These are phyloP conservation scores for Stramonita haemastoma DNA, from an alignment of 2,888 invertebrate species.

Conservation along the genomic window DNA sequence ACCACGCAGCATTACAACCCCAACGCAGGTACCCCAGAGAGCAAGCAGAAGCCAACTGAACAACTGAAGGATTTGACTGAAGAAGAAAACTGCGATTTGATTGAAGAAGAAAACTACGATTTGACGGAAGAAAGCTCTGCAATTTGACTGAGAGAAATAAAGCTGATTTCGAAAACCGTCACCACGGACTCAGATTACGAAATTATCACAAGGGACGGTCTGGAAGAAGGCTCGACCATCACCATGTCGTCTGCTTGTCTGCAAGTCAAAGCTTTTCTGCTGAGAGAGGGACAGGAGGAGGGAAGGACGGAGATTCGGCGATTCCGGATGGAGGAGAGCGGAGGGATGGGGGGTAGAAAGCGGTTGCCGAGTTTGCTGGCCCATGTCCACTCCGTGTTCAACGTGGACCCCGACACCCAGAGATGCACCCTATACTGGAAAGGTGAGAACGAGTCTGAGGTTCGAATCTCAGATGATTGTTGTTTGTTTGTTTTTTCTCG, in stretches of 20 bases:
- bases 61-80: not conserved
- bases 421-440: slow-evolving; percentile 7
- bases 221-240: not conserved
- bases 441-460: not conserved
- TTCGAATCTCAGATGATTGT: too few species aligned
- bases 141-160: not conserved
- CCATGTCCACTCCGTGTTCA: slow-evolving; percentile 11
- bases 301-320: slow-evolving; percentile 20
- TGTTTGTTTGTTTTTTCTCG: not conserved
- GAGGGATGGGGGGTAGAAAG: not conserved
- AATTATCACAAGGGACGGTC: not conserved
- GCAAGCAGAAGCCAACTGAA: not conserved
- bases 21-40: not conserved
- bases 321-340: not conserved
- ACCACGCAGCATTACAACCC: slow-evolving; percentile 21
- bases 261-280: slow-evolving; percentile 22
- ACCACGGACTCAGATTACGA: not conserved
- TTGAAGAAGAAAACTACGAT: not conserved
- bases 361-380: not conserved
- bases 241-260: not conserved
- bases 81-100: not conserved
- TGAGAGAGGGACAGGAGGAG: not conserved
- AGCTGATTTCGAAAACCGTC: not conserved
- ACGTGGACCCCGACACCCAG: not conserved
- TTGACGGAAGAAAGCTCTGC: too few species aligned